Base-by-base conservation (phyloP, 2,113 vertebrate species). In the Cathartes aura region DNA sequence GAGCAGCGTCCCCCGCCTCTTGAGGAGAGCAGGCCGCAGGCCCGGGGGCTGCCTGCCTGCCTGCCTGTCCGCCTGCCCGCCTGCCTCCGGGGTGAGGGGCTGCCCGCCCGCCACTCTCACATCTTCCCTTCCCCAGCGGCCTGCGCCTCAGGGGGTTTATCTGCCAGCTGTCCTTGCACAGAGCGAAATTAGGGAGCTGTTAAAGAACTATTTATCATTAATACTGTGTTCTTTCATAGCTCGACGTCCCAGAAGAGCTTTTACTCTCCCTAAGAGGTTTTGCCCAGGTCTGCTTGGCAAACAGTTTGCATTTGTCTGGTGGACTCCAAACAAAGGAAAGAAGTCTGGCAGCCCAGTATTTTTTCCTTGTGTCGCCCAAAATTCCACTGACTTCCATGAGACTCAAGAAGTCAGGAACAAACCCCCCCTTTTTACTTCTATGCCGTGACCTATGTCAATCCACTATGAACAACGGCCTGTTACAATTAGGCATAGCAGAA, bases 171-270 rank as follows among this genome's bases (percentile, higher is more conserved):
- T 19, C 8, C 16, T 43, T 7, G 24, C 48, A 0, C 29, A 0
- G 40, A 19, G 59, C 3, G 4, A 19, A 52, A 43, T 12, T 3
- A 8, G 60, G 67, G 32, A 4, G 59, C 63, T 29, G 8, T 18
- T 18, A 11, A 55, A 21, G 56, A 22, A 6, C 24, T 26, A 0
- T 11, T 45, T 30, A 2, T 10, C 15, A 0, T 18, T 12, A 12
- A 8, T 40, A 9, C 3, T 5, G 48, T 27, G 15, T 38, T 56
- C 4, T 18, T 78, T 40, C 55, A 5, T 3, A 29, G 64, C 38
- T 70, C 1, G 6, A 0, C 14, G 1, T n/a, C 30, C 36, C 36
- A 11, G 64, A n/a, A 64, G 50, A 59, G 42, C 5, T 32, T 34
- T 45, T 29, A 4, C 34, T 55, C 13, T 48, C 22, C 29, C 17